Evolutionary conservation across 2,888 invertebrate genomes (phyloP).

Genomic region (Eupithecia centaureata): DNA sequence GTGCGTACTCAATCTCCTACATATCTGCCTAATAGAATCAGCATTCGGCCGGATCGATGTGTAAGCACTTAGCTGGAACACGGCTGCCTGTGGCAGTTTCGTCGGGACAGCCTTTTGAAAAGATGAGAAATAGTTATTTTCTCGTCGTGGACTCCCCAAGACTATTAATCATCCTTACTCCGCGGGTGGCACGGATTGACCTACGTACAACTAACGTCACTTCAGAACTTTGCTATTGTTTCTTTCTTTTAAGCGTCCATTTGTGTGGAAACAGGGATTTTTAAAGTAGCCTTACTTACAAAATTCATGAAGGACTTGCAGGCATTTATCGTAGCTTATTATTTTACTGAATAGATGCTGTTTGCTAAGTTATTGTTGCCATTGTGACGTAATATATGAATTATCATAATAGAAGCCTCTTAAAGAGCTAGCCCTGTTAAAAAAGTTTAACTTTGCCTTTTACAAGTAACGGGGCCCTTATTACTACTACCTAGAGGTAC

Average conservation of each 20-base stretch:
- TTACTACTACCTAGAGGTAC: too few relatives aligned
- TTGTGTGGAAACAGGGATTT: not conserved
- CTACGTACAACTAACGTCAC: constrained; percentile 61
- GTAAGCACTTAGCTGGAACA: constrained; percentile 66
- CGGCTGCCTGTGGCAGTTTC: constrained; percentile 71
- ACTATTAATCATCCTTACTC: constrained; percentile 76
- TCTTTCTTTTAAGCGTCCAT: constrained; percentile 17
- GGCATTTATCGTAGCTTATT: not conserved
- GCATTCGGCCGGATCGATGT: constrained; percentile 59
- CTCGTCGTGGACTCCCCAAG: constrained; percentile 66
- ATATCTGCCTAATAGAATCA: constrained; percentile 53
- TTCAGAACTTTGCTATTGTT: constrained; percentile 55
- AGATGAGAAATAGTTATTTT: constrained; percentile 80
- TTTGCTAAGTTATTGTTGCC: not conserved
- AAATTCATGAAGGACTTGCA: not conserved
- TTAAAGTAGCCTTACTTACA: not conserved
- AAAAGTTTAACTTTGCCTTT: not conserved
- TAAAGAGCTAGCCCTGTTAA: not conserved
- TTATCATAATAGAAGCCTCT: not conserved
- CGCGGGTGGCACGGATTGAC: constrained; percentile 72
- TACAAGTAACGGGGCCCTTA: too few relatives aligned
- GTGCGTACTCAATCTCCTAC: constrained; percentile 37
- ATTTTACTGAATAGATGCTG: not conserved
- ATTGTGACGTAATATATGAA: not conserved
- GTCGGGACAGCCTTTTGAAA: constrained; percentile 70